These are phyloP conservation scores for Lampris megalopsis DNA, from an alignment of 2,113 vertebrate genomes.

Conservation along the genomic window DNA sequence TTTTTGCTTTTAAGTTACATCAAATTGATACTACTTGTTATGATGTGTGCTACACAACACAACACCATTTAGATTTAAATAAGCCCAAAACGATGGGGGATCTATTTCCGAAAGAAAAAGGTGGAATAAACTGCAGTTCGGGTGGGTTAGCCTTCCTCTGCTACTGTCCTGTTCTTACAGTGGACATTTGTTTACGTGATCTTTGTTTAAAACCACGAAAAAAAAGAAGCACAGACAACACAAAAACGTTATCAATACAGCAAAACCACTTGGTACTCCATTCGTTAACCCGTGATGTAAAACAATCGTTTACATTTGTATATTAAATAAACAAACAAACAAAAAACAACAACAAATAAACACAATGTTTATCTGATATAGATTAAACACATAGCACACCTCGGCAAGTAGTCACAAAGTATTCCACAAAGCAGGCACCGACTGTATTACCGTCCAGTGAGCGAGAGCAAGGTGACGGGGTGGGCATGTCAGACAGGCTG, in stretches of 20 bases:
- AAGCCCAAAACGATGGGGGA: too few relatives aligned
- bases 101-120: too few relatives aligned
- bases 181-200: conserved; percentile 26
- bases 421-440: conserved; percentile 40
- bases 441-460: conserved; percentile 25
- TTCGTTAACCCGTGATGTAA: conserved; percentile 10
- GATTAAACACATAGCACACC: conserved; percentile 34
- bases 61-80: too few relatives aligned
- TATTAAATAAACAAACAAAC: conserved; percentile 20
- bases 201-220: conserved; percentile 41
- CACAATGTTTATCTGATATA: conserved; percentile 23
- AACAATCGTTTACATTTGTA: conserved; percentile 12
- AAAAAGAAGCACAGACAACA: conserved; percentile 54
- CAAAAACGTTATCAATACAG: conserved; percentile 47
- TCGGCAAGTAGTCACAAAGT: conserved; percentile 55
- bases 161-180: conserved; percentile 25
- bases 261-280: conserved; percentile 34
- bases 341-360: conserved; percentile 39
- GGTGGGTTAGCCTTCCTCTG: neutral
- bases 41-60: too few relatives aligned
- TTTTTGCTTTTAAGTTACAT: too few relatives aligned
- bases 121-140: too few relatives aligned
- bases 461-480: conserved; percentile 18
- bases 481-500: neutral
- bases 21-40: too few relatives aligned